Base-by-base conservation (phyloP, 2,888 invertebrate species). In the Cistogaster globosa region DNA sequence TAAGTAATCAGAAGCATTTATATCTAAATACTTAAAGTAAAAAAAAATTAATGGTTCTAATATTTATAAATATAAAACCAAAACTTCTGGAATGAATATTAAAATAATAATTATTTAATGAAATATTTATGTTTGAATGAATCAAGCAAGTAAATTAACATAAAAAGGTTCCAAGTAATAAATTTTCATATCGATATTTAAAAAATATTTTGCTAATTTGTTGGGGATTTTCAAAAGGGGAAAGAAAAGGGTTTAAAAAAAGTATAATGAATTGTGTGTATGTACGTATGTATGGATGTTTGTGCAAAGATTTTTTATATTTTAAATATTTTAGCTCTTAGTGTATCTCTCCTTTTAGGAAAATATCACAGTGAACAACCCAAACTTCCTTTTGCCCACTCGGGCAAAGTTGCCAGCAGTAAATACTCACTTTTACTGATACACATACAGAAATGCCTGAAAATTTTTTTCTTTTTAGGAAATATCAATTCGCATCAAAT, bases 401-500 rank as follows among this genome's bases (percentile, higher is more conserved):
- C 32, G 32, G 3, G 3, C 32, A 32, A 32, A 32, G 3, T 32
- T 32, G 6, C 32, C 6, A 6, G 6, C 32, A 32, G 22, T 32
- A 48, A 48, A 14, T n/a, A 76, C 45, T 51, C 53, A 11, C 60
- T 32, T 22, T 26, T 26, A 12, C 16, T 20, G 26, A 48, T 2
- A 48, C 36, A 51, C 51, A 38, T 20, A 18, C 22, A 48, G n/a
- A n/a, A n/a, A n/a, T 26, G 22, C 14, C 36, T 51, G 22, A 58
- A 53, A 68, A 42, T 58, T 67, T 58, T 32, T 45, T 57, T 1
- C 32, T 76, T 5, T 22, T 77, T 42, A 60, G 68, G 53, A 58
- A 48, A 12, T 18, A 67, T 38, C 53, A 32, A 20, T 48, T 51
- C 38, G n/a, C 51, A 68, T 62, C 5, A 4, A 68, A 77, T 57